Evolutionary conservation across 92 coral and sea anemone genomes (phyloP), one percentile per base, ranked within the genome.

Genomic region (Actinostola sp.): DNA sequence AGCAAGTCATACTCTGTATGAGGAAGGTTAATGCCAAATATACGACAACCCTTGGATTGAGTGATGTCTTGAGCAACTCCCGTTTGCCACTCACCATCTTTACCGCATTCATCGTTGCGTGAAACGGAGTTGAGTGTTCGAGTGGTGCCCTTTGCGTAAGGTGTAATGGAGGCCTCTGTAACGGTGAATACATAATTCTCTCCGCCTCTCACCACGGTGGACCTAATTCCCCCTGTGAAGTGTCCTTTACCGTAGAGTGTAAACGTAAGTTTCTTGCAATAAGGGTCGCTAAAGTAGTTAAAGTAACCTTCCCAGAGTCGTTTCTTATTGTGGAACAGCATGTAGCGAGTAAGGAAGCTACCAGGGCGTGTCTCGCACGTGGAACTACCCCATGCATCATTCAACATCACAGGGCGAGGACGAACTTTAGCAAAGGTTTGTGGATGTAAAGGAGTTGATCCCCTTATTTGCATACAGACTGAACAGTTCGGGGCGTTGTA

Each of bases 331-430:
- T 53, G 67, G 61, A 91, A 91, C 13, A 67, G 65, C 71, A 91
- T 83, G 83, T 91, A 85, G 16, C 97, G 97, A 7, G 97, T 87
- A n/a, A 80, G 35, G 41, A 91, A 91, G 38, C 38, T 63, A 0
- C 86, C 77, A 1, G 84, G 86, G 41, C 61, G 85, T 43, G 90
- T 64, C 64, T 91, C 97, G 32, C 97, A 91, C 41, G 92, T 87
- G 7, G 82, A 64, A 51, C 92, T 87, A 15, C 89, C 97, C 90
- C 90, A 91, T 27, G 74, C 75, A 25, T 78, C 81, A 14, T 80
- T 61, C 44, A 91, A 32, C 69, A 42, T 11, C 28, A 79, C 81
- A 8, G 57, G 39, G 14, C 74, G 87, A 24, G 92, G 84, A 1
- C 82, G 74, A 0, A 45, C 27, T 60, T 76, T 62, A 9, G 73